Conservation (phyloP, 2,113 vertebrate genomes). For the Cromileptes altivelis region DNA sequence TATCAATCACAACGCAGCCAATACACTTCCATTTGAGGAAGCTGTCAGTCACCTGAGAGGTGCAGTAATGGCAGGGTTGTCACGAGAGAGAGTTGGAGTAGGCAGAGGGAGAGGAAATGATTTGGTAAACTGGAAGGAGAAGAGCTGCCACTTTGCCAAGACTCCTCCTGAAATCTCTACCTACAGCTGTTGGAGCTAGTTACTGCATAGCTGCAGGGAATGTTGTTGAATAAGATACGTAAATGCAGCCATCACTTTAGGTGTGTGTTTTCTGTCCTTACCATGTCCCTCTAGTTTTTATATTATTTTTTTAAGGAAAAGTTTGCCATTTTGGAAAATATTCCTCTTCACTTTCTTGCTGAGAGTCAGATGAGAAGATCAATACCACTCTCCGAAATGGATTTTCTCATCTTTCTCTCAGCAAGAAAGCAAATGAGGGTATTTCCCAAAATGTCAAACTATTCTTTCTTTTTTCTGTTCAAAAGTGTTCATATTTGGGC, state of each 20-base stretch:
- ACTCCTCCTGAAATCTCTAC: not conserved
- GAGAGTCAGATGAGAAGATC: not conserved
- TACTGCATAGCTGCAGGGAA: not conserved
- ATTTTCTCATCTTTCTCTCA: too few species aligned
- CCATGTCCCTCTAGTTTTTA: not conserved
- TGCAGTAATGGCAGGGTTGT: constrained; percentile 50
- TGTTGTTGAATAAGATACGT: not conserved
- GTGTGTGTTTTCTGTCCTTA: not conserved
- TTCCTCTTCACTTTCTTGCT: not conserved
- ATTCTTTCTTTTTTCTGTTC: not conserved
- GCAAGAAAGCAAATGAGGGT: not conserved
- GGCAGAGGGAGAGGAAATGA: constrained; percentile 8
- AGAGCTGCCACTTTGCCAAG: constrained; percentile 18
- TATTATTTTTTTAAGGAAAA: not conserved
- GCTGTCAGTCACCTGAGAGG: constrained; percentile 70
- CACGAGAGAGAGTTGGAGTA: constrained; percentile 22
- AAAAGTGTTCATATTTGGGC: not conserved
- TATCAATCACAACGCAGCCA: constrained; percentile 64
- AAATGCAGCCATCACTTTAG: not conserved
- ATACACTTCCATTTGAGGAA: constrained; percentile 64
- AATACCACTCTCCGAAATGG: not conserved
- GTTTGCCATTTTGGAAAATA: not conserved
- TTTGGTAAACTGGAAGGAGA: constrained; percentile 31
- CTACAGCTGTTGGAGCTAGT: not conserved
- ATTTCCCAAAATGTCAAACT: not conserved